phyloP scores from a whole-genome alignment of 1,140 invertebrate species.

The Caenorhabditis briggsae region DNA sequence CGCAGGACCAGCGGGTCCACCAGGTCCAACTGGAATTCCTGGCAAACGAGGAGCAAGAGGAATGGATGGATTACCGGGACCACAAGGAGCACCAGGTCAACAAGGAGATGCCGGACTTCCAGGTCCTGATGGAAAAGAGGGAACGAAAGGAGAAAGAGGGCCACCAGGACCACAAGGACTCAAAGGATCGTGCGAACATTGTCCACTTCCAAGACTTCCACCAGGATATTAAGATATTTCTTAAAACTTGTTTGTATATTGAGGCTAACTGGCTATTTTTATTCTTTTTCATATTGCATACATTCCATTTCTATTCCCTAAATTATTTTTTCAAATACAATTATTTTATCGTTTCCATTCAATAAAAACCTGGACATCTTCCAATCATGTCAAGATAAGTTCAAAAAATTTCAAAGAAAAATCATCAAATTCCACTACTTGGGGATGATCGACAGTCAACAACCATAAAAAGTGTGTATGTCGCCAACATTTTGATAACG shows the following conservation, averaged over 20 bases:
- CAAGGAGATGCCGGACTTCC: constrained; percentile 60
- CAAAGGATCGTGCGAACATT: constrained; percentile 64
- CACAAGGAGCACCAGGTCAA: constrained; percentile 59
- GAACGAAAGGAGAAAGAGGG: constrained; percentile 57
- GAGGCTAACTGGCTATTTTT: not conserved
- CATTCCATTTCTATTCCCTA: not conserved
- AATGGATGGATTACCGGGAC: constrained; percentile 58
- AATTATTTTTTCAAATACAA: not conserved
- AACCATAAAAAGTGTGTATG: constrained; percentile 13
- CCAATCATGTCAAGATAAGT: not conserved
- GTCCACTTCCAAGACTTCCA: constrained; percentile 63
- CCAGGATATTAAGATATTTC: constrained; percentile 61
- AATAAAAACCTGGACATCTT: not conserved
- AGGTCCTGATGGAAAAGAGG: constrained; percentile 64
- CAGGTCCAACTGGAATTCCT: constrained; percentile 57
- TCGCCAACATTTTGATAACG: constrained; percentile 24
- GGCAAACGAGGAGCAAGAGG: constrained; percentile 61
- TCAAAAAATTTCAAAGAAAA: constrained; percentile 23
- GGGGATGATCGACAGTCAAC: not conserved
- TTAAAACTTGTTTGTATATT: constrained; percentile 15
- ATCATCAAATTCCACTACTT: not conserved
- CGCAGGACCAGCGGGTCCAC: constrained; percentile 60
- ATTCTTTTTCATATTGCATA: not conserved
- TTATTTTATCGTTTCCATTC: not conserved
- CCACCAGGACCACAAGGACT: constrained; percentile 57